Evolutionary conservation across 1,140 invertebrate species (phyloP).

Genomic region (Gryon sp.): DNA sequence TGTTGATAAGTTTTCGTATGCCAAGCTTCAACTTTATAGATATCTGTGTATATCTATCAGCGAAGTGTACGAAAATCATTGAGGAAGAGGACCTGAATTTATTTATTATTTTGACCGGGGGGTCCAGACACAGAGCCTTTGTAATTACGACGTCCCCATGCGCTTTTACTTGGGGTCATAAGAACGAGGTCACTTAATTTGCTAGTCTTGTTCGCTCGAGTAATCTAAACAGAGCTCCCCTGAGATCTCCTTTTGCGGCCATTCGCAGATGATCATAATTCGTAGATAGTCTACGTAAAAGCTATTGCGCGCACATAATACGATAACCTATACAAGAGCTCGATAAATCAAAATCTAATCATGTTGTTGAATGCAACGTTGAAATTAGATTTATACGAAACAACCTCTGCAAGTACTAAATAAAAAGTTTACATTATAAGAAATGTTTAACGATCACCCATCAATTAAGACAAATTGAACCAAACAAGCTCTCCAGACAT

Average conservation of each 20-base stretch:
- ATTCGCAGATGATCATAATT: slow-evolving; percentile 39
- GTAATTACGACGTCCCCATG: slow-evolving; percentile 68
- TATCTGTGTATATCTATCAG: too few species aligned
- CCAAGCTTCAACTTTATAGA: too few species aligned
- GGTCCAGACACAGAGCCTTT: slow-evolving; percentile 62
- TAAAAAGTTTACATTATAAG: slow-evolving; percentile 15
- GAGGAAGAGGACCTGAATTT: slow-evolving; percentile 20
- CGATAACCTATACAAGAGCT: slow-evolving; percentile 3
- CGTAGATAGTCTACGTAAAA: too few species aligned
- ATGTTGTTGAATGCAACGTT: slow-evolving; percentile 1
- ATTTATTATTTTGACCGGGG: slow-evolving; percentile 25
- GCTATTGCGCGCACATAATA: slow-evolving; percentile 41
- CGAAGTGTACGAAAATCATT: slow-evolving; percentile 8
- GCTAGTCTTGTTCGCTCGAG: slow-evolving; percentile 42
- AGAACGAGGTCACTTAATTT: slow-evolving; percentile 27
- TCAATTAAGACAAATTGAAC: slow-evolving; percentile 16
- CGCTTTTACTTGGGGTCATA: slow-evolving; percentile 49
- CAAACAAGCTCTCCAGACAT: slow-evolving; percentile 2
- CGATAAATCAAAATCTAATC: slow-evolving; percentile 44
- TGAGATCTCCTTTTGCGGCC: slow-evolving; percentile 28
- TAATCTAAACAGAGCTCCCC: slow-evolving; percentile 62
- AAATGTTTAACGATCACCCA: slow-evolving; percentile 2
- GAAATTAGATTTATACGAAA: slow-evolving; percentile 19
- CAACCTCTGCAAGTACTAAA: background rate
- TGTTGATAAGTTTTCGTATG: background rate